Base-by-base conservation (phyloP, 2,113 vertebrate species). In the Channa maculata region DNA sequence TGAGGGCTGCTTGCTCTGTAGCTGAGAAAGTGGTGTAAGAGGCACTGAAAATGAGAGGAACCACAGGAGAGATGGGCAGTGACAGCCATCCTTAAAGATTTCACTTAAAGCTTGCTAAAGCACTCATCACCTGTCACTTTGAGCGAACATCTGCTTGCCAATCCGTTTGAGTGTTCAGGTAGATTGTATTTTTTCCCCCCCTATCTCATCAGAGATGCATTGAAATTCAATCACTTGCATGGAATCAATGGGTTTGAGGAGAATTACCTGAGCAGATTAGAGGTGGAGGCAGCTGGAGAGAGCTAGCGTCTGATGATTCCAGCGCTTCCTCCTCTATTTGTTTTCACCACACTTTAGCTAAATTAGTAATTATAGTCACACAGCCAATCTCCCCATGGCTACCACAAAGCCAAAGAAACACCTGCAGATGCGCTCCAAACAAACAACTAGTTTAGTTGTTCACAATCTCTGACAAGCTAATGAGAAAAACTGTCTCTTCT, bases 331-430 rank as follows among this genome's bases (percentile, higher is more conserved):
- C 71, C 88, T 80, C 78, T 86, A 85, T 93, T 94, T 94, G 92
- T 93, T 93, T 94, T 88, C 76, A 50, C 86, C 45, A 60, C 92
- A 91, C 90, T 93, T 92, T 88, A 84, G 84, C 87, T 92, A 94
- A 94, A 93, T 94, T 91, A 94, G 91, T 91, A 92, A 94, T 93
- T 93, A 92, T 85, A 91, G 82, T 89, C 86, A 66, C 91, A 84
- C 79, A 89, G 84, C 87, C 92, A 93, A 92, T 92, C 90, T 94
- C 90, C 74, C 88, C 72, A 51, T 65, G 86, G 82, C 77, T 75
- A 81, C 85, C 66, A 39, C 74, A 55, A 93, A 89, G 84, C 77
- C 61, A 80, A 52, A 89, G 78, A 79, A 85, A 86, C 92, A 94
- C 93, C 89, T 95, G 85, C 89, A 86, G 71, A 71, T 86, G 86